Base-by-base conservation (phyloP, 2,797 vertebrate genomes). In the Poeciliopsis infans region DNA sequence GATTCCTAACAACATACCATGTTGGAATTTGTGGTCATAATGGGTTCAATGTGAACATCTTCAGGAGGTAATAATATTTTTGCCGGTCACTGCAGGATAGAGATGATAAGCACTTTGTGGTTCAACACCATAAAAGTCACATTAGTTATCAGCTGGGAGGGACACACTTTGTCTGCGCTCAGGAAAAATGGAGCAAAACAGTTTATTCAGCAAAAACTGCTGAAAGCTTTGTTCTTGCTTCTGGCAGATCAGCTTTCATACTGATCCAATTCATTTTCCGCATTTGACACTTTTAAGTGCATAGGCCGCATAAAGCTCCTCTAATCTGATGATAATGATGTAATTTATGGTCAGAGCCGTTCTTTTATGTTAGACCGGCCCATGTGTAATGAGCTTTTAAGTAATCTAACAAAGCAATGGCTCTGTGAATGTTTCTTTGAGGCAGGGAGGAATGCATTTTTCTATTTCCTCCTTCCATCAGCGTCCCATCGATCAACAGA, bases 301-400 rank as follows among this genome's bases (percentile, higher is more conserved):
- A 15, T 15, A 70, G n/a, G 68, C 68, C 0, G 2, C 68, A 45
- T n/a, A 51, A 45, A 70, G 39, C 68, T 70, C 39, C 28, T 70
- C 23, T 70, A 70, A 70, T 70, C 68, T 43, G n/a, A 70, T 45
- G 68, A 13, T n/a, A 45, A 45, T 70, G 23, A 28, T 7, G n/a
- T 70, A 43, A 70, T 70, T n/a, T 69, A 69, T 69, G 23, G 23
- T n/a, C 11, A 69, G 66, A 69, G 66, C 25, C 39, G 43, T 20
- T 28, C 12, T 5, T n/a, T 45, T 8, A 45, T 70, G 39, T 70
- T 8, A 5, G 12, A 43, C 68, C 7, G 41, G 68, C 43, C 25
- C 68, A 16, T n/a, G 68, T 45, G 68, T 45, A 70, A 70, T 45
- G 25, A 70, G 41, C 68, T 70, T 45, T 70, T n/a, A 70, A 70